These are phyloP conservation scores for Chelidonichthys spinosus DNA, from an alignment of 2,797 vertebrate species.

Conservation along the genomic window DNA sequence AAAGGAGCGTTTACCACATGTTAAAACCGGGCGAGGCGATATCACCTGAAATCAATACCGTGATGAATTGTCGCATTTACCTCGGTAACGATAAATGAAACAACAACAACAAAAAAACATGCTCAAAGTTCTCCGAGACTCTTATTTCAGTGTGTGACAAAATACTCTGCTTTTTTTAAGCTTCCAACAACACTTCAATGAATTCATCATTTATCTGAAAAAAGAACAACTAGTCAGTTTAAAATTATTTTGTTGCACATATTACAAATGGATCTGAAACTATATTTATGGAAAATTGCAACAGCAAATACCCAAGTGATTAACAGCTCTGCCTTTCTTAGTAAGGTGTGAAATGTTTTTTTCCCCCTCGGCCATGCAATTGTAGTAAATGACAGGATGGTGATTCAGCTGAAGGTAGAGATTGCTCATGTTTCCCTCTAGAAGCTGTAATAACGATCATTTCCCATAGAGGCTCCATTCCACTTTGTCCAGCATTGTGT, in stretches of 20 bases:
- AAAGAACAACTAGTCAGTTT: background rate
- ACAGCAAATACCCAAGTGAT: slow-evolving; percentile 2
- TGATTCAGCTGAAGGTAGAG: slow-evolving; percentile 20
- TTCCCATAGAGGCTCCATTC: background rate
- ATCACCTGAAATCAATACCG: slow-evolving; percentile 13
- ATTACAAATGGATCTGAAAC: background rate
- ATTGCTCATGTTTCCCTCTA: slow-evolving; percentile 2
- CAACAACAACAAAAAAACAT: background rate
- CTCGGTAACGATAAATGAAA: background rate
- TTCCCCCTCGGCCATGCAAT: slow-evolving; percentile 1
- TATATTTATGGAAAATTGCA: background rate
- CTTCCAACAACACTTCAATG: background rate
- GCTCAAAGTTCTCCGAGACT: background rate
- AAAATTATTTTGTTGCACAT: background rate
- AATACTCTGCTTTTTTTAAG: background rate
- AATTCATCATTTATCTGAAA: background rate
- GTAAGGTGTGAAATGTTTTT: slow-evolving; percentile 17
- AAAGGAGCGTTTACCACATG: slow-evolving; percentile 18
- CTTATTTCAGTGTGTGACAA: background rate
- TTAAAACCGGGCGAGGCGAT: background rate
- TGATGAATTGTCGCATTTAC: slow-evolving; percentile 13
- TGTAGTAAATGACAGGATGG: background rate
- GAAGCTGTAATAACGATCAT: slow-evolving; percentile 18
- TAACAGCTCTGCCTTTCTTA: background rate
- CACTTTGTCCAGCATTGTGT: background rate